Conservation (phyloP, 2,113 vertebrate genomes). For the Ariopsis seemanni region DNA sequence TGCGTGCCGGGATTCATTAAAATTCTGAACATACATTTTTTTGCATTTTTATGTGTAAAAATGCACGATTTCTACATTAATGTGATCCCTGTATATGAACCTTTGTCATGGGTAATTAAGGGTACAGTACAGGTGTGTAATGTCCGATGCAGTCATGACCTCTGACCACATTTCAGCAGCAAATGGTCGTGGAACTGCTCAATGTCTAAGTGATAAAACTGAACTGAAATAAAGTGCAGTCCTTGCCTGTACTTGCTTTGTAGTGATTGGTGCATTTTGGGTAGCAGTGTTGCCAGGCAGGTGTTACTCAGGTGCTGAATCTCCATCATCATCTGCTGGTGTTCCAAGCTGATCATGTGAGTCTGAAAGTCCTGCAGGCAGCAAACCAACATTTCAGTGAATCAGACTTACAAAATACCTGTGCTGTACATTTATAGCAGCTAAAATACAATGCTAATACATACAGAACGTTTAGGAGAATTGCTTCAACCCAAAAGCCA, state of each 20-base stretch:
- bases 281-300: constrained; percentile 79
- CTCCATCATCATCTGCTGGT: constrained; percentile 83
- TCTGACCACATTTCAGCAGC: background rate
- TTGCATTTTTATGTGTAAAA: too few species aligned
- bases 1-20: too few species aligned
- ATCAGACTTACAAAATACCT: background rate
- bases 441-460: background rate
- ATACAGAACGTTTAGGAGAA: background rate
- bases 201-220: background rate
- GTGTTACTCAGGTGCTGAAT: constrained; percentile 81
- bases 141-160: background rate
- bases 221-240: constrained; percentile 46
- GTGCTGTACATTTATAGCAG: background rate
- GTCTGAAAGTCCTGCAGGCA: constrained; percentile 83
- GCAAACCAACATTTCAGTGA: background rate
- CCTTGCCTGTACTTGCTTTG: constrained; percentile 64
- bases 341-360: constrained; percentile 83
- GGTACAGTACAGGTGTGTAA: background rate
- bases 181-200: background rate
- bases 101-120: background rate
- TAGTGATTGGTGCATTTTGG: constrained; percentile 72
- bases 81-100: background rate
- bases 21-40: too few species aligned
- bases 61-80: too few species aligned
- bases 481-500: background rate